These are phyloP conservation scores for Phasianus colchicus DNA, from an alignment of 2,113 vertebrate genomes.

Conservation along the genomic window DNA sequence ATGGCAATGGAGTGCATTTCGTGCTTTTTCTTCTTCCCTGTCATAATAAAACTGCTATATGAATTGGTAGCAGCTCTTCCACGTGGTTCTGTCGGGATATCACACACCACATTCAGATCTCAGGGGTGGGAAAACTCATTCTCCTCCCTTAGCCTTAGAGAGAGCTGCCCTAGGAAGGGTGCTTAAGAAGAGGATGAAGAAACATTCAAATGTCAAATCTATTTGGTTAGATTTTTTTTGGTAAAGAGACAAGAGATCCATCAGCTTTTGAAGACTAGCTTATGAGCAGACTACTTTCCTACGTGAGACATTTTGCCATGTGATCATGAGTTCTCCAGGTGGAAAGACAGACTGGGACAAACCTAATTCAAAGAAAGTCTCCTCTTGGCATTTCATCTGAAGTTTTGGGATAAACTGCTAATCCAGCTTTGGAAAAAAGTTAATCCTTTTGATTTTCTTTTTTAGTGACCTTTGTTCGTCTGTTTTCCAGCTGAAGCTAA, in stretches of 20 bases:
- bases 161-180: neutral
- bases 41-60: neutral
- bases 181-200: neutral
- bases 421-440: neutral
- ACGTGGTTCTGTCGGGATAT: neutral
- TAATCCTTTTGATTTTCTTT: neutral
- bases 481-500: neutral
- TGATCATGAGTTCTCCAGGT: neutral
- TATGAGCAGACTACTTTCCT: neutral
- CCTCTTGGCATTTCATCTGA: neutral
- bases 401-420: neutral
- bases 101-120: neutral
- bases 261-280: neutral
- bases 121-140: neutral
- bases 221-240: neutral
- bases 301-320: neutral
- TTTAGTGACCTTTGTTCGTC: neutral
- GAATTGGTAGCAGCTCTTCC: neutral
- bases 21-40: constrained; percentile 12
- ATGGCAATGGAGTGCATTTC: constrained; percentile 7
- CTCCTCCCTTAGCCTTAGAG: constrained; percentile 4
- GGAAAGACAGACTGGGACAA: neutral
- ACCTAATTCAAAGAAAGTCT: neutral
- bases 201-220: neutral
- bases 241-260: neutral